Base-by-base conservation (phyloP, 2,797 vertebrate species). In the Sebastes kiyomatsui region DNA sequence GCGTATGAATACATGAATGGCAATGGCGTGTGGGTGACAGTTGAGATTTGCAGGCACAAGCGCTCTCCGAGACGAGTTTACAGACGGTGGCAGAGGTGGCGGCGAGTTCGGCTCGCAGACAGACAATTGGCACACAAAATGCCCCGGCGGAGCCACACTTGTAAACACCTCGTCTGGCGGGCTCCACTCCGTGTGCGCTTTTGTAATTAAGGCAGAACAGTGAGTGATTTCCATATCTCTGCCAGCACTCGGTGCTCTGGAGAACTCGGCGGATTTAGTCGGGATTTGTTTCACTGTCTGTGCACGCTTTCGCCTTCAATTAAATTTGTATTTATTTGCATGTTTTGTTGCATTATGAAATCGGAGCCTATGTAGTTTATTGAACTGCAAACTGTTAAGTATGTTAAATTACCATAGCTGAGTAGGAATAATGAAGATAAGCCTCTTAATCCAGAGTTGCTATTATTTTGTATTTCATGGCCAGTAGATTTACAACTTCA, bases 1-100 rank as follows among this genome's bases (percentile, higher is more conserved):
- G 87, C 71, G 76, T 76, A 56, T 46, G 87, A 92, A 90, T 89
- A 82, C 83, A 91, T 91, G 88, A 92, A 91, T 91, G 84, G 79
- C 84, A 92, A 90, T 70, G 68, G 76, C 4, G 14, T 65, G 83
- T 68, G 84, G 86, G 85, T 81, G 91, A 91, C 88, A 82, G 85
- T 71, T 69, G 74, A 87, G 80, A 89, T 90, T 86, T 87, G 67
- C 76, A 79, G 73, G 67, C 71, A 62, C 60, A 58, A 56, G 65
- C 71, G 2, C 52, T 11, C 80, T 85, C 84, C 64, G 27, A 67
- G 55, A 70, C 33, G 5, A 1, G 70, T 67, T 80, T 54, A 67
- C 72, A 77, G 76, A 54, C 16, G 0, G 35, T 10, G 73, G 75
- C 67, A 54, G 75, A 69, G 67, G 77, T 76, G 72, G 35, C 52